Evolutionary conservation across 2,888 invertebrate species (phyloP).

Genomic region (Napeogenes inachia): DNA sequence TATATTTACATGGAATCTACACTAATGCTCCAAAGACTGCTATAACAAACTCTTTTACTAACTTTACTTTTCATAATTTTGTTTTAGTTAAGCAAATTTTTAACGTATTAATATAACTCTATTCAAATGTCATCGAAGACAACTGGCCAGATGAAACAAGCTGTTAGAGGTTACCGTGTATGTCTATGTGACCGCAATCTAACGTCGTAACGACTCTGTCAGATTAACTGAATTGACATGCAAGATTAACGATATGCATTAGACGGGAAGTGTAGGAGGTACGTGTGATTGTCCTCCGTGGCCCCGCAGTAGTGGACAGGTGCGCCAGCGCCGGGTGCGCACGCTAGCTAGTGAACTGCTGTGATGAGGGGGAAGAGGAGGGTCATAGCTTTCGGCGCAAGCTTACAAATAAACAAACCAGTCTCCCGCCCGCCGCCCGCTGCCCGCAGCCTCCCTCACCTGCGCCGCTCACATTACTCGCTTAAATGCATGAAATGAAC

Average conservation of each 20-base stretch:
- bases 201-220: slow-evolving; percentile 13
- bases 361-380: neutral
- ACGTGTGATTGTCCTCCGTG: slow-evolving; percentile 5
- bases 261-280: slow-evolving; percentile 6
- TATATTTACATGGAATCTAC: too few species aligned
- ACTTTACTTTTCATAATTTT: too few species aligned
- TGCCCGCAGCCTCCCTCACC: slow-evolving; percentile 33
- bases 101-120: too few species aligned
- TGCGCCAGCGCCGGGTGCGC: slow-evolving; percentile 20
- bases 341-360: slow-evolving; percentile 18
- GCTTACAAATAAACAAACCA: slow-evolving; percentile 66
- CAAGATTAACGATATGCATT: slow-evolving; percentile 8
- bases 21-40: too few species aligned
- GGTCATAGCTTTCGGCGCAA: slow-evolving; percentile 50
- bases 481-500: slow-evolving; percentile 46
- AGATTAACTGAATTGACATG: slow-evolving; percentile 13
- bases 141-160: too few species aligned
- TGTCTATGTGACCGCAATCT: neutral
- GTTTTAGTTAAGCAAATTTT: too few species aligned
- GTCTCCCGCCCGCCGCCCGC: slow-evolving; percentile 41
- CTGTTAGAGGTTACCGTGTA: slow-evolving; percentile 3
- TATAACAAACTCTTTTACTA: too few species aligned
- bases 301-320: slow-evolving; percentile 17
- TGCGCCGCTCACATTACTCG: slow-evolving; percentile 40
- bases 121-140: too few species aligned